Evolutionary conservation across 2,113 vertebrate species (phyloP).

Genomic region (Phodopus roborovskii): DNA sequence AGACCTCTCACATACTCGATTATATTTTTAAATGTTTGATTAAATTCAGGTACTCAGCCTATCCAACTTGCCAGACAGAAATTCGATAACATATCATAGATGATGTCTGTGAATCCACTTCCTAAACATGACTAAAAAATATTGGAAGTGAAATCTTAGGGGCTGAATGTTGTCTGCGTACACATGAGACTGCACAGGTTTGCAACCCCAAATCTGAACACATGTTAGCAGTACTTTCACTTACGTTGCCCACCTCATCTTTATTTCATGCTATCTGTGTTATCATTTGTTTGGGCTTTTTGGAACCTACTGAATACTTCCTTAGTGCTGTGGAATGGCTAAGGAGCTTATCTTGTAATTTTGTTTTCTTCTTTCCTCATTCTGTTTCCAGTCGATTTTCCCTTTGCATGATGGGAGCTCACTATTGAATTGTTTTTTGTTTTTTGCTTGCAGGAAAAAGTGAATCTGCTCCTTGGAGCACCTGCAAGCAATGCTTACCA

Average conservation of each 20-base stretch:
- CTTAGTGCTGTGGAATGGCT: not conserved
- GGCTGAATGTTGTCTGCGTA: not conserved
- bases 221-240: not conserved
- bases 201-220: not conserved
- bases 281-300: not conserved
- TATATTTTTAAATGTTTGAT: not conserved
- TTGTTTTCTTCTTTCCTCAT: not conserved
- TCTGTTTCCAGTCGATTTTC: not conserved
- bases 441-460: not conserved
- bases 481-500: not conserved
- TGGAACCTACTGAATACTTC: not conserved
- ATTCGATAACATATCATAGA: not conserved
- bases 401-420: no score
- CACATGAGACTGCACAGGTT: not conserved
- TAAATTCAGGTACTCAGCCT: not conserved
- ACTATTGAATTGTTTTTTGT: not conserved
- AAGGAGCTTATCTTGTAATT: not conserved
- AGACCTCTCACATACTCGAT: not conserved
- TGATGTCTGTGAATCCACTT: not conserved
- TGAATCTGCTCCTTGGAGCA: not conserved
- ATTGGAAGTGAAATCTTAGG: not conserved
- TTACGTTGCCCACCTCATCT: not conserved
- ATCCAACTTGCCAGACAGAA: not conserved
- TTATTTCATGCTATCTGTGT: not conserved
- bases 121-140: slow-evolving; percentile 25